Evolutionary conservation across 2,888 invertebrate genomes (phyloP).

Genomic region (Ochropacha duplaris): DNA sequence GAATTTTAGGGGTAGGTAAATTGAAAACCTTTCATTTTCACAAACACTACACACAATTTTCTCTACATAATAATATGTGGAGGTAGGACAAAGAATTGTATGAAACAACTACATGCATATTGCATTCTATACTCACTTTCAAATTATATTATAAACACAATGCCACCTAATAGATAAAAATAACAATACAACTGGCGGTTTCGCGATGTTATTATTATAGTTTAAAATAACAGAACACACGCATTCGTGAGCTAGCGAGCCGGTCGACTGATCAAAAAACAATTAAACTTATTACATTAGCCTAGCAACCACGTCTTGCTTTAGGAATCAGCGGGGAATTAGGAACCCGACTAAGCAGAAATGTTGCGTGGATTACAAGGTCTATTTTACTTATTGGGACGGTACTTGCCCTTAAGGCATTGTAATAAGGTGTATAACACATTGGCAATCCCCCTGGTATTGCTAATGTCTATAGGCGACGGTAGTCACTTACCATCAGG

Average conservation of each 20-base stretch:
- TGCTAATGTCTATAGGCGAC: too few species aligned
- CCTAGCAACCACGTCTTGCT: neutral
- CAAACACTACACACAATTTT: too few species aligned
- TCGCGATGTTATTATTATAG: neutral
- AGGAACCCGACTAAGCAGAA: neutral
- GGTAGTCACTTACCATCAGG: too few species aligned
- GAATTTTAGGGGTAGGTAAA: too few species aligned
- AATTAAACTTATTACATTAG: neutral
- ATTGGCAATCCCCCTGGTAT: too few species aligned
- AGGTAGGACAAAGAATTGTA: neutral
- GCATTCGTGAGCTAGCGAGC: neutral
- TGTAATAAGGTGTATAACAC: too few species aligned
- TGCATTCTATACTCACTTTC: neutral
- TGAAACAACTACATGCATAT: too few species aligned
- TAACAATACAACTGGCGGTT: neutral
- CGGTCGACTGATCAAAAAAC: neutral
- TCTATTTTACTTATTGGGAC: too few species aligned
- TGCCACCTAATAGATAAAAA: neutral
- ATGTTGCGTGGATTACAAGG: neutral
- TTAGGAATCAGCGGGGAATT: neutral
- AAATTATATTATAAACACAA: neutral
- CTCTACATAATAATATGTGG: too few species aligned
- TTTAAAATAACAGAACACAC: neutral
- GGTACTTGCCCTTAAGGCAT: too few species aligned
- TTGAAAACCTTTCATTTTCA: too few species aligned